Conservation (phyloP, 1,140 invertebrate species). For the Sycophila sp. region DNA sequence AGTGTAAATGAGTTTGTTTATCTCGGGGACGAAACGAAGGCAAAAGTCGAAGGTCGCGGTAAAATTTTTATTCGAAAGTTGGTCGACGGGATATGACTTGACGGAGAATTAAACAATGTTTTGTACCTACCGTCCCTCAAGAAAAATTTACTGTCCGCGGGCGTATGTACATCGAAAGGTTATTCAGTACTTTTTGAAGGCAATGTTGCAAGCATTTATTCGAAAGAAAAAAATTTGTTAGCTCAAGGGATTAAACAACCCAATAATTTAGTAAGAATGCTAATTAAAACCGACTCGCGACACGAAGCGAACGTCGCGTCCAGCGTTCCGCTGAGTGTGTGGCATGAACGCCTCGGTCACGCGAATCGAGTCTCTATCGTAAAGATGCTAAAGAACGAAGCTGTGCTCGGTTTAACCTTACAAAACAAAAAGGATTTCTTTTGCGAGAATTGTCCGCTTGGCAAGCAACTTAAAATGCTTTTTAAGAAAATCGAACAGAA, state of each 20-base stretch:
- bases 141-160: constrained; percentile 43
- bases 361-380: too few species aligned
- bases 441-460: constrained; percentile 51
- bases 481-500: constrained; percentile 30
- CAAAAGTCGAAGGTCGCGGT: not conserved
- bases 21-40: constrained; percentile 37
- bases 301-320: too few species aligned
- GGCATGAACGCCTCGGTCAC: too few species aligned
- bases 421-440: constrained; percentile 24
- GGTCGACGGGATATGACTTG: not conserved
- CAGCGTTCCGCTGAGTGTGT: too few species aligned
- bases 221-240: constrained; percentile 1
- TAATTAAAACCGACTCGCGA: not conserved
- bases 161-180: constrained; percentile 35
- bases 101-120: constrained; percentile 19
- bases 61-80: not conserved
- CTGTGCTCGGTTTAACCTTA: not conserved
- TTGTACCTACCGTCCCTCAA: constrained; percentile 27
- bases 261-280: not conserved
- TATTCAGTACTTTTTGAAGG: not conserved
- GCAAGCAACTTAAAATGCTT: constrained; percentile 43
- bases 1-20: constrained; percentile 36
- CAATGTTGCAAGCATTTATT: not conserved
- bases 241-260: not conserved
- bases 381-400: too few species aligned